Evolutionary conservation across 2,888 invertebrate species (phyloP), one percentile per base, ranked within the genome.

Genomic region (Pecten maximus): DNA sequence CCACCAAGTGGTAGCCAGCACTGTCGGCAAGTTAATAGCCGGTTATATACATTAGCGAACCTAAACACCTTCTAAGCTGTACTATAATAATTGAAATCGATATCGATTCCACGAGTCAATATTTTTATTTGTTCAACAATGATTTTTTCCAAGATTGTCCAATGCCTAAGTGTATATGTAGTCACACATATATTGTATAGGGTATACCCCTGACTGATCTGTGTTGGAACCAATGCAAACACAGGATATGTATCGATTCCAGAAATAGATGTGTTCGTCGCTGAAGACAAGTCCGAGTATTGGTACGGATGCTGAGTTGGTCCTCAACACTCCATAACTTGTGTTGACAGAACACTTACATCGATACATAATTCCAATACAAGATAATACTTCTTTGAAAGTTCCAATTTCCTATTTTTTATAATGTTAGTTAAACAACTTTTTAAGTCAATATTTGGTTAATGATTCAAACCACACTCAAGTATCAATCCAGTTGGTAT

Each of bases 61-160:
- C 28, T 60, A 35, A 74, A 28, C 8, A 23, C 74, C 19, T 35
- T 8, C 35, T 23, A 74, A 74, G 74, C 35, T 8, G 6, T 10
- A 74, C 19, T 10, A 74, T 74, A 28, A 74, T 35, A 74, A 74
- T 74, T 10, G 35, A 10, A 35, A 74, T 74, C 74, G 28, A 74
- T 74, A 74, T 74, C 28, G 74, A 74, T 74, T 74, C 12, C 28
- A 8, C 28, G 4, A 35, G 74, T 35, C 74, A 74, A 74, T 74
- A 74, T 74, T 74, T 28, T 28, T 74, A 74, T 74, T 74, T 74
- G 74, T 35, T 10, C 74, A 74, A 74, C 74, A 74, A 74, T 28
- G 74, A 74, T 74, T 74, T 74, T 16, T 8, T 35, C 35, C 74
- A 35, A 74, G 28, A 6, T 74, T 74, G 74, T 74, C 35, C 74